These are phyloP conservation scores for Lutjanus argentimaculatus DNA, from an alignment of 2,797 vertebrate species.

Conservation along the genomic window DNA sequence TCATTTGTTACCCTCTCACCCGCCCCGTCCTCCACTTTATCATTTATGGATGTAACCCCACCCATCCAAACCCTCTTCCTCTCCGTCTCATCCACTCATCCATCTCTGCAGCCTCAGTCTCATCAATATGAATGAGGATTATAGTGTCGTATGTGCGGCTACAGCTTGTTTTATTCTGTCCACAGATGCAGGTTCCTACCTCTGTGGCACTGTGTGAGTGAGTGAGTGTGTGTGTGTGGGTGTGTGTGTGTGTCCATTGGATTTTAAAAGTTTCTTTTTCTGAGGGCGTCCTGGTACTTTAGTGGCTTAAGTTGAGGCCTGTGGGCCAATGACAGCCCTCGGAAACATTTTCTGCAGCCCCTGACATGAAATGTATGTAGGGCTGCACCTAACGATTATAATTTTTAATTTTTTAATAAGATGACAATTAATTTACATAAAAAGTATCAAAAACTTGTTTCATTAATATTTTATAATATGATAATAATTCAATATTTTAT, in stretches of 20 bases:
- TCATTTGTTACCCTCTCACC: neutral
- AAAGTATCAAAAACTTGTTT: no score
- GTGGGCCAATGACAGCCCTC: no score
- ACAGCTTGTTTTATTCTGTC: neutral
- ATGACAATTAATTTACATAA: no score
- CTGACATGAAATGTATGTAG: no score
- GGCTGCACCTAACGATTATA: no score
- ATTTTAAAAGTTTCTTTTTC: neutral
- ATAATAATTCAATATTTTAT: no score
- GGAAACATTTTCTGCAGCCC: no score
- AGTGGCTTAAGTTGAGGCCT: no score
- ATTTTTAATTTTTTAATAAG: no score
- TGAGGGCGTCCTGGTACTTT: neutral
- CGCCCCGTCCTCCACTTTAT: slow-evolving; percentile 1
- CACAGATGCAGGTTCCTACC: neutral
- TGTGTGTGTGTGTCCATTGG: neutral
- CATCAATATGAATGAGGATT: slow-evolving; percentile 45
- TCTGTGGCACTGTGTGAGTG: neutral
- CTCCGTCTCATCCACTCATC: neutral
- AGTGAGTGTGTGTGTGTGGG: neutral
- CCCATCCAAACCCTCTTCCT: neutral
- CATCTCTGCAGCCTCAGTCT: neutral
- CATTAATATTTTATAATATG: no score
- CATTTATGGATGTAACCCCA: neutral
- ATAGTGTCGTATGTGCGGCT: neutral